Base-by-base conservation (phyloP, 2,888 invertebrate genomes). In the Euspilapteryx auroguttella region DNA sequence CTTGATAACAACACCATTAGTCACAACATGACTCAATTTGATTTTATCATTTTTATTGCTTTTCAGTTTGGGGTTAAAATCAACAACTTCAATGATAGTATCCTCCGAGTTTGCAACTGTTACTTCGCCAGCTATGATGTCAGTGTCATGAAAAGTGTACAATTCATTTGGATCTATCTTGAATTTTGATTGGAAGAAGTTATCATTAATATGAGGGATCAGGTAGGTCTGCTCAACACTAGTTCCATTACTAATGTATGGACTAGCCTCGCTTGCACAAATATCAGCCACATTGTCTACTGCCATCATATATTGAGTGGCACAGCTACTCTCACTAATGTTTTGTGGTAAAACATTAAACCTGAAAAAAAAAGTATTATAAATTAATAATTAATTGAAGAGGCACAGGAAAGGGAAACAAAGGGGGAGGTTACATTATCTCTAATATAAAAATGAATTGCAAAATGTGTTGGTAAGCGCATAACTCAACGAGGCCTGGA, bases 301-400 rank as follows among this genome's bases (percentile, higher is more conserved):
- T 41, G 64, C 65, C 71, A 75, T 66, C 49, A 73, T 75, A 51
- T 69, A 75, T 40, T 73, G 73, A 34, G 75, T 59, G 36, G 76
- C 73, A 45, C 77, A 77, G 45, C 71, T 76, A 20, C 64, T 57
- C 48, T 77, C 77, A 32, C 76, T 64, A 55, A 77, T 62, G 49
- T 55, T 71, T 57, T 76, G 77, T 57, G 71, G 57, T 49, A 77
- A 66, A 49, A 69, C 73, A 55, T 69, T 68, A 49, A 68, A 77
- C 51, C 77, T 77, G 44, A 14, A 42, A 43, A 32, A 29, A 14
- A 32, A 29, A 14, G n/a, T n/a, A n/a, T n/a, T n/a, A n/a, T n/a
- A n/a, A n/a, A n/a, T n/a, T n/a, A n/a, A n/a, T n/a, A n/a, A n/a
- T n/a, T n/a, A n/a, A n/a, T n/a, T n/a, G n/a, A n/a, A n/a, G n/a